Percentiles rank a stretch among this genome's conserved stretches.
Evolutionary conservation across 1,140 invertebrate genomes (phyloP).

Genomic region (Drosophila lowei): DNA sequence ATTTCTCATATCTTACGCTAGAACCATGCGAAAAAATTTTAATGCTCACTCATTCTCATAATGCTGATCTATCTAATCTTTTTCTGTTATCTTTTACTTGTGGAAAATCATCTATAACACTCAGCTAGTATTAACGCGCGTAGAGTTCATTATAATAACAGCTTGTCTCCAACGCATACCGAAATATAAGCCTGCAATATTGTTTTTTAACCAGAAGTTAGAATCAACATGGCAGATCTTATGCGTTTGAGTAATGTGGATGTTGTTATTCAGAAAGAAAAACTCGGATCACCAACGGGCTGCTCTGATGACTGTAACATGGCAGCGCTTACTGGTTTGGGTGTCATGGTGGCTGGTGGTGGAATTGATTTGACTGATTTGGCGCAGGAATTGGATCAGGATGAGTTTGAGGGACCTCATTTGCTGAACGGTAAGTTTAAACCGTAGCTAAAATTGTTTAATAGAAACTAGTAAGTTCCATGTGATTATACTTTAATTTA

Average conservation of each 20-base stretch:
- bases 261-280: slow-evolving; percentile 87
- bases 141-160: too few relatives aligned
- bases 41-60: too few relatives aligned
- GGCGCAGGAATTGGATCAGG: slow-evolving; percentile 90
- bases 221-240: slow-evolving; percentile 86
- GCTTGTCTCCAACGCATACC: too few relatives aligned
- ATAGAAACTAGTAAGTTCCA: too few relatives aligned
- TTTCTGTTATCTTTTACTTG: too few relatives aligned
- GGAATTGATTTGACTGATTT: slow-evolving; percentile 85
- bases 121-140: too few relatives aligned
- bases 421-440: slow-evolving; percentile 85
- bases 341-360: slow-evolving; percentile 87
- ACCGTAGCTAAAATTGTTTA: background rate
- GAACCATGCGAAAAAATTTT: too few relatives aligned
- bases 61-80: too few relatives aligned
- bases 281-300: slow-evolving; percentile 91
- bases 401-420: slow-evolving; percentile 89
- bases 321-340: slow-evolving; percentile 84
- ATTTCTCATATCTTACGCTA: too few relatives aligned
- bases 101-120: too few relatives aligned
- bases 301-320: slow-evolving; percentile 92
- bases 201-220: background rate
- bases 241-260: slow-evolving; percentile 86
- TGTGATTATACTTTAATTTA: too few relatives aligned
- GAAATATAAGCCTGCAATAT: too few relatives aligned